Evolutionary conservation across 2,888 invertebrate genomes (phyloP).

Genomic region (Lochmaea capreae): DNA sequence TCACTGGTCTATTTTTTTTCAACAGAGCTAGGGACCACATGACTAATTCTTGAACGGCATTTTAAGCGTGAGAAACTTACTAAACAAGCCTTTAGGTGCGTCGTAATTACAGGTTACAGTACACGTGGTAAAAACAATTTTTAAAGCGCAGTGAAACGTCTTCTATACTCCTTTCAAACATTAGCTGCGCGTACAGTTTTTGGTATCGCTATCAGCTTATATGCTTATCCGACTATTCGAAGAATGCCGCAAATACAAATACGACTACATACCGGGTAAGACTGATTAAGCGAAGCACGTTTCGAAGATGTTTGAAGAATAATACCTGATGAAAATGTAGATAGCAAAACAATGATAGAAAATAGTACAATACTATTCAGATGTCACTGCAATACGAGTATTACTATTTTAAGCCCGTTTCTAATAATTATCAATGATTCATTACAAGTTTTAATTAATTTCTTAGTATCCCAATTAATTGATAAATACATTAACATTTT

Average conservation of each 20-base stretch:
- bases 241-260: conserved; percentile 13
- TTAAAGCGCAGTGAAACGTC: conserved; percentile 40
- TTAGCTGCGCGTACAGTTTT: conserved; percentile 17
- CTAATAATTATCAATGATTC: too few species aligned
- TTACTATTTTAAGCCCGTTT: too few species aligned
- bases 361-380: too few species aligned
- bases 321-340: too few species aligned
- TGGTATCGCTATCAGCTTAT: conserved; percentile 18
- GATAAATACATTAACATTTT: too few species aligned
- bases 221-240: conserved; percentile 13
- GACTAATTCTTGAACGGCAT: conserved; percentile 51
- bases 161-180: conserved; percentile 33
- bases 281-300: neutral
- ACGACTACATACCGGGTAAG: conserved; percentile 10
- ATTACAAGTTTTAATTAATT: too few species aligned
- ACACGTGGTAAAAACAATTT: conserved; percentile 59
- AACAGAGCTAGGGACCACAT: conserved; percentile 46
- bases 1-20: conserved; percentile 16
- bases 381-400: too few species aligned
- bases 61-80: conserved; percentile 63
- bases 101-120: conserved; percentile 63
- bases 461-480: too few species aligned
- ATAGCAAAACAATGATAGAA: too few species aligned
- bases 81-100: conserved; percentile 60
- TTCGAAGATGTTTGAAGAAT: neutral